Percentiles rank a stretch among this genome's conserved stretches.
phyloP scores from a whole-genome alignment of 2,113 vertebrate genomes.

The Brachyistius frenatus region DNA sequence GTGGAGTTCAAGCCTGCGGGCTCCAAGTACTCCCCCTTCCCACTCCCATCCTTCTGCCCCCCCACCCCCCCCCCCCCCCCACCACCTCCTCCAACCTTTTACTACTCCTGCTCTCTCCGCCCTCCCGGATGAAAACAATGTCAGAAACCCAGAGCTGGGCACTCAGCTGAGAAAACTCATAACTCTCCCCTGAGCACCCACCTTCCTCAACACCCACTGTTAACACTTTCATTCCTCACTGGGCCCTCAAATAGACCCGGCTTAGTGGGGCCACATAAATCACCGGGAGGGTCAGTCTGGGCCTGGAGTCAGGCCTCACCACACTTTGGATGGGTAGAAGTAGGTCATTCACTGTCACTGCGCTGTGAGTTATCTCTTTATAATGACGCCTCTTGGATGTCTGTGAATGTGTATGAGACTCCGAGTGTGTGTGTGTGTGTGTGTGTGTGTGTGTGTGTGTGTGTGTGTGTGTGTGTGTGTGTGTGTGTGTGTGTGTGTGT shows the following conservation, averaged over 20 bases:
- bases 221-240: conserved; percentile 86
- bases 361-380: conserved; percentile 79
- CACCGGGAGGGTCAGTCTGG: conserved; percentile 71
- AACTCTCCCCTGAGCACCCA: conserved; percentile 75
- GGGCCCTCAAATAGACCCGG: conserved; percentile 80
- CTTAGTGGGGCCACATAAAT: conserved; percentile 84
- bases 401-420: conserved; percentile 64
- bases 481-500: conserved; percentile 36
- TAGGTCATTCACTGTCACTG: conserved; percentile 75
- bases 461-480: too few relatives aligned
- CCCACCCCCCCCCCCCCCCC: neutral
- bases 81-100: conserved; percentile 27
- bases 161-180: conserved; percentile 85
- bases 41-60: conserved; percentile 4
- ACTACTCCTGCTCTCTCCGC: conserved; percentile 53
- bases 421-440: neutral
- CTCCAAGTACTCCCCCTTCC: conserved; percentile 53
- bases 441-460: conserved; percentile 19
- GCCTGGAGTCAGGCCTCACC: conserved; percentile 64
- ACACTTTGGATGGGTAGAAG: conserved; percentile 64
- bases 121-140: conserved; percentile 75
- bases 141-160: conserved; percentile 78
- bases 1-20: conserved; percentile 84
- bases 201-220: conserved; percentile 76
- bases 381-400: conserved; percentile 75